phyloP scores from a whole-genome alignment of 92 coral and sea anemone genomes.

The Parazoanthus swiftii region DNA sequence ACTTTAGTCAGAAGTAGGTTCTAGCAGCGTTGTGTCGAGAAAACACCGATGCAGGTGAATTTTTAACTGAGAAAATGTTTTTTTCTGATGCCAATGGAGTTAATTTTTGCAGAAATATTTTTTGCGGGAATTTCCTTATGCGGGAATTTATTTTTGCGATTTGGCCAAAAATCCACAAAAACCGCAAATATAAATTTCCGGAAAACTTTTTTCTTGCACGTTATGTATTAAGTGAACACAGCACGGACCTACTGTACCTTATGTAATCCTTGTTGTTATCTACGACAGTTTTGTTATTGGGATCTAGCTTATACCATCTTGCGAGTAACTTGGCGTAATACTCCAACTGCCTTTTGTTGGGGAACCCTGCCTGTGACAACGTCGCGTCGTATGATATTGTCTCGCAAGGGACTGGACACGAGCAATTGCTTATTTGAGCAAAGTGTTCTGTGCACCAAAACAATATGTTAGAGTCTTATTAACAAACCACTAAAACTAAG shows the following conservation, averaged over 20 bases:
- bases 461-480: not conserved
- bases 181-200: too few species aligned
- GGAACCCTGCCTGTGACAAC: constrained; percentile 32
- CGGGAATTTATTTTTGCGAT: too few species aligned
- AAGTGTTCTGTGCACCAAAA: constrained; percentile 7
- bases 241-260: not conserved
- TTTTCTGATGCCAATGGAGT: too few species aligned
- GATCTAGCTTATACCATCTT: not conserved
- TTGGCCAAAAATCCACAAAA: too few species aligned
- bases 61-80: too few species aligned
- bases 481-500: too few species aligned
- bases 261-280: constrained; percentile 6
- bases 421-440: constrained; percentile 38
- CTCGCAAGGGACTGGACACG: constrained; percentile 42
- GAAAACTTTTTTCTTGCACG: too few species aligned
- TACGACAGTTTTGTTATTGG: constrained; percentile 7
- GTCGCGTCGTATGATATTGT: constrained; percentile 34
- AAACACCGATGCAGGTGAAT: too few species aligned
- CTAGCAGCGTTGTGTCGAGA: too few species aligned
- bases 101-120: too few species aligned
- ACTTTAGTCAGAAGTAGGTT: too few species aligned
- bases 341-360: constrained; percentile 32
- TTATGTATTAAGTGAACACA: not conserved
- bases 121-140: too few species aligned
- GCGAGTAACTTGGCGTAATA: constrained; percentile 14